A percentile compares a stretch with the other conserved stretches of the same genome.
Conservation (phyloP, 2,797 vertebrate species). For the Manis javanica region DNA sequence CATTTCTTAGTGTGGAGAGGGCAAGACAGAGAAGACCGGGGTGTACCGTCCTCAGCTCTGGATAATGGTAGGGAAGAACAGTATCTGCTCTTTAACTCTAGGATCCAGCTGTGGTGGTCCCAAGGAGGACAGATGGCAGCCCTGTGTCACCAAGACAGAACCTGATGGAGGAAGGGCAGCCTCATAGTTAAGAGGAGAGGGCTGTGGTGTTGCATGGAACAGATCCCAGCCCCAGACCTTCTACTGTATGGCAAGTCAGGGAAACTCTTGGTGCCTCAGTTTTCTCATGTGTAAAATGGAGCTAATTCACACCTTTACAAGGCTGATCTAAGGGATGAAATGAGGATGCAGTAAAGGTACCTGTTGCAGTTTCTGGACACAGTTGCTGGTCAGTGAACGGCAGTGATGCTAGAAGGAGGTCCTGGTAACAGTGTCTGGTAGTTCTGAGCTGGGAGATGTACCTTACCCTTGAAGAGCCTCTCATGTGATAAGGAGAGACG, state of each 20-base stretch:
- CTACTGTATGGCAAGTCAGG: neutral
- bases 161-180: neutral
- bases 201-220: neutral
- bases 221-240: neutral
- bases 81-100: neutral
- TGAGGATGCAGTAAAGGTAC: neutral
- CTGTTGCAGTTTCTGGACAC: neutral
- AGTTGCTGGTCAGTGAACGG: neutral
- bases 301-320: neutral
- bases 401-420: neutral
- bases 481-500: neutral
- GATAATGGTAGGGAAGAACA: neutral
- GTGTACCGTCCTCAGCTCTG: neutral
- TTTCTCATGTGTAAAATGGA: slow-evolving; percentile 53
- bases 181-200: neutral
- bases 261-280: neutral
- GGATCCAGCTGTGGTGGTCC: neutral
- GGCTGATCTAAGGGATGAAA: neutral
- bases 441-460: neutral
- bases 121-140: neutral
- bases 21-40: neutral
- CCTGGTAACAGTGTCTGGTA: neutral
- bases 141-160: neutral
- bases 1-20: neutral
- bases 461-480: neutral